Evolutionary conservation across 1,140 invertebrate species (phyloP).

Genomic region (Scylla paramamosain): DNA sequence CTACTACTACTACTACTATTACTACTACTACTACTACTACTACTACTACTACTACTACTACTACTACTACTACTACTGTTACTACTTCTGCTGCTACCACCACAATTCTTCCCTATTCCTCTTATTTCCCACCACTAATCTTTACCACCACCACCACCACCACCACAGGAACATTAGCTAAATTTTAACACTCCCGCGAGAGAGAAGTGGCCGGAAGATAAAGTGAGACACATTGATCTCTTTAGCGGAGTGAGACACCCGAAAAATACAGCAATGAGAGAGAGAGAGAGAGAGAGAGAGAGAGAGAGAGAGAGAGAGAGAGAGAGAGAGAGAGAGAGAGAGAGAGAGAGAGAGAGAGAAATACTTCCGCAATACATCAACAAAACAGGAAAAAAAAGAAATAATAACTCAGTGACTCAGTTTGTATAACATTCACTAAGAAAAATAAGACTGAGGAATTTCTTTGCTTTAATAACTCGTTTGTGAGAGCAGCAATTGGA

Average conservation of each 20-base stretch:
- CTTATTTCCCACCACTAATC: background rate
- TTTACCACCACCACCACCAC: background rate
- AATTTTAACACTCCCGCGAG: background rate
- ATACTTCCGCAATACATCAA: too few relatives aligned
- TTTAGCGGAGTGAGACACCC: background rate
- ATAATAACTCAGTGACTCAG: too few relatives aligned
- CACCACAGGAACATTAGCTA: background rate
- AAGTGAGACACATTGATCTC: slow-evolving; percentile 22
- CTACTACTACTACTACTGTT: too few relatives aligned
- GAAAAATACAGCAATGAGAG: background rate
- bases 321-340: slow-evolving; percentile 9
- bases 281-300: slow-evolving; percentile 8
- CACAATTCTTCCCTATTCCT: too few relatives aligned
- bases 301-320: background rate
- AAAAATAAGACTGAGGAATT: too few relatives aligned
- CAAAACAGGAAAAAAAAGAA: too few relatives aligned
- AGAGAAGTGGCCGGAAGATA: background rate
- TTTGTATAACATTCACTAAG: too few relatives aligned
- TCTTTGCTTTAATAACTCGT: too few relatives aligned
- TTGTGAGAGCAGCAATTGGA: background rate
- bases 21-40: too few relatives aligned
- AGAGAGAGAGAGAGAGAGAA: too few relatives aligned
- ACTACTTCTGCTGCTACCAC: too few relatives aligned
- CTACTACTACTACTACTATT: background rate
- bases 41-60: too few relatives aligned